phyloP scores from a whole-genome alignment of 2,888 invertebrate species.

The Drosophila setosimentum region DNA sequence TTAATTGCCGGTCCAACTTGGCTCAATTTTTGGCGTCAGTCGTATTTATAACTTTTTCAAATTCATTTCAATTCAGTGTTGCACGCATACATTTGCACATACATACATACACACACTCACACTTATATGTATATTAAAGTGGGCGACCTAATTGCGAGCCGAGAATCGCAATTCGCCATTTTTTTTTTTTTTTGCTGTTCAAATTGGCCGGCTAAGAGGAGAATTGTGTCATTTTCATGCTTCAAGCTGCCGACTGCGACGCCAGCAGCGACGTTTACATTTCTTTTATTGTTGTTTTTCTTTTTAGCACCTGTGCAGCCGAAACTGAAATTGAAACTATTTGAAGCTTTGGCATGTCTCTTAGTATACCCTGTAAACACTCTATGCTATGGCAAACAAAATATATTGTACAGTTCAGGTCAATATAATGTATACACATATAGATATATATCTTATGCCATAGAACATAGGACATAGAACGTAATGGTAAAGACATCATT shows the following conservation, averaged over 20 bases:
- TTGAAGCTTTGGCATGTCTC: slow-evolving; percentile 32
- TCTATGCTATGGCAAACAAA: neutral
- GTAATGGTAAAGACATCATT: neutral
- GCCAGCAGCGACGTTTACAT: slow-evolving; percentile 19
- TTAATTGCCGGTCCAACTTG: slow-evolving; percentile 57
- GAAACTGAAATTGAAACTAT: slow-evolving; percentile 41
- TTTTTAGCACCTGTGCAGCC: slow-evolving; percentile 48
- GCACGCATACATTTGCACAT: slow-evolving; percentile 40
- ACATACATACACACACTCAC: neutral
- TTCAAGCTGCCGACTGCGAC: slow-evolving; percentile 23
- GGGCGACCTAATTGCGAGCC: slow-evolving; percentile 74
- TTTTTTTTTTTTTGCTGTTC: slow-evolving; percentile 1
- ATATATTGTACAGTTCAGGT: neutral
- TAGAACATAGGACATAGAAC: neutral
- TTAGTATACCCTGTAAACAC: slow-evolving; percentile 33
- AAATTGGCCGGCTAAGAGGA: slow-evolving; percentile 41
- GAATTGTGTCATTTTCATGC: slow-evolving; percentile 65
- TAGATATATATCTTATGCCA: neutral
- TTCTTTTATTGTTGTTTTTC: neutral
- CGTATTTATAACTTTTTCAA: slow-evolving; percentile 59
- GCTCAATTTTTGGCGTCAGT: slow-evolving; percentile 51
- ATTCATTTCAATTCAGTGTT: slow-evolving; percentile 52
- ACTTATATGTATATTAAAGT: slow-evolving; percentile 52
- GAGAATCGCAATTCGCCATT: slow-evolving; percentile 45
- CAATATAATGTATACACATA: neutral